Conservation (phyloP, 2,797 vertebrate species). For the Cichlasoma orientale region DNA sequence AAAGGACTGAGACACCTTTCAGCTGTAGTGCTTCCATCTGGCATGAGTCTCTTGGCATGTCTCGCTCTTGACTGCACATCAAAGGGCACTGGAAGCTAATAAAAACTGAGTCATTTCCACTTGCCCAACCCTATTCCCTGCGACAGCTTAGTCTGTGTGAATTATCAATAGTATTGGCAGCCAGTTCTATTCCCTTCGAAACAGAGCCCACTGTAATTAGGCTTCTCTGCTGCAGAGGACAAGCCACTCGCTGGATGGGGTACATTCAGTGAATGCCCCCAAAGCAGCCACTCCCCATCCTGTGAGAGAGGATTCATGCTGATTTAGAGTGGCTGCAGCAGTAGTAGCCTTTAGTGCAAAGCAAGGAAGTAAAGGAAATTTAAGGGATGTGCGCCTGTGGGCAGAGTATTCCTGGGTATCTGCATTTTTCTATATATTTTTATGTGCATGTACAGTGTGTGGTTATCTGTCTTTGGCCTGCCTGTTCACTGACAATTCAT, state of each 20-base stretch:
- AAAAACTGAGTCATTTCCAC: constrained; percentile 74
- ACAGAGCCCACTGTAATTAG: constrained; percentile 74
- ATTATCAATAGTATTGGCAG: constrained; percentile 82
- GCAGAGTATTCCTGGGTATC: constrained; percentile 8
- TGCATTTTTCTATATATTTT: constrained; percentile 11
- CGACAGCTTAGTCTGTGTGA: constrained; percentile 76
- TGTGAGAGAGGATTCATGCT: constrained; percentile 33
- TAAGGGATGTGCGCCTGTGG: constrained; percentile 10
- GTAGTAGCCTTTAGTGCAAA: constrained; percentile 12
- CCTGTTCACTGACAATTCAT: constrained; percentile 36
- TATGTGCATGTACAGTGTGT: not conserved
- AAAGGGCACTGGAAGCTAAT: constrained; percentile 74
- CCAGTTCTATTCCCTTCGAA: constrained; percentile 64
- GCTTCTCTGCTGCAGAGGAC: constrained; percentile 68
- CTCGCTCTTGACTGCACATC: constrained; percentile 74
- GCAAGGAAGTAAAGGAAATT: constrained; percentile 17
- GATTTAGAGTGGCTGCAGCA: constrained; percentile 35
- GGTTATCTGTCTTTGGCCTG: constrained; percentile 16
- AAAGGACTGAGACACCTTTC: constrained; percentile 71
- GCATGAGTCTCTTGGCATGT: constrained; percentile 70
- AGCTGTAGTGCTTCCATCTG: constrained; percentile 72
- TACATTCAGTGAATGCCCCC: constrained; percentile 37
- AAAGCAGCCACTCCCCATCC: constrained; percentile 24
- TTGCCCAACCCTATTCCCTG: constrained; percentile 72
- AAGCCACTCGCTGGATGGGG: constrained; percentile 56